phyloP scores from a whole-genome alignment of 2,797 vertebrate species.

The Syndactyla subalaris region DNA sequence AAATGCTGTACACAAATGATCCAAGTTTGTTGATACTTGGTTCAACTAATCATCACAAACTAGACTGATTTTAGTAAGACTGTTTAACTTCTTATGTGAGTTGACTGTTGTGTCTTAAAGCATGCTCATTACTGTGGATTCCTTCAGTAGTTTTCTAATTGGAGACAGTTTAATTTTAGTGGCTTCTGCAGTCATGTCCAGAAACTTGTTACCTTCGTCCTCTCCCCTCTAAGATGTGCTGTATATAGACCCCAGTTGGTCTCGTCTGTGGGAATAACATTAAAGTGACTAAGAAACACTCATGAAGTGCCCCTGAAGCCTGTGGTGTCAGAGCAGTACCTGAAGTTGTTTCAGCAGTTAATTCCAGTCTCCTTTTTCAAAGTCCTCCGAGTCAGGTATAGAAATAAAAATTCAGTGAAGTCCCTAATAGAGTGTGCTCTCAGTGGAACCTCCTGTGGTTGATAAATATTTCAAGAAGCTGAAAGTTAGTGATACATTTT shows the following conservation, averaged over 20 bases:
- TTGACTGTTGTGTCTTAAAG: neutral
- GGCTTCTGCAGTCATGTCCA: neutral
- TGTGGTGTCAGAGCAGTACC: neutral
- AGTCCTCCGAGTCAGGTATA: neutral
- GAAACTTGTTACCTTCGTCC: neutral
- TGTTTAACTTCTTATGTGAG: neutral
- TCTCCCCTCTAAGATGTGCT: neutral
- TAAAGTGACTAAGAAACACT: neutral
- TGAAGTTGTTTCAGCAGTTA: neutral
- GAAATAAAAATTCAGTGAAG: constrained; percentile 30
- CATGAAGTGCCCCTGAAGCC: neutral
- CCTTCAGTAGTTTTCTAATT: neutral
- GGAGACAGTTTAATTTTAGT: neutral
- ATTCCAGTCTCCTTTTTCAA: neutral
- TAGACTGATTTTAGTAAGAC: neutral
- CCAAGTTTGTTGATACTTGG: neutral
- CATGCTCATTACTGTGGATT: neutral
- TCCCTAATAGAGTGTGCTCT: constrained; percentile 18
- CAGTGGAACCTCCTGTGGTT: neutral
- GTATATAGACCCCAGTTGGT: neutral
- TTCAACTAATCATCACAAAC: neutral
- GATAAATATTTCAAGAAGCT: constrained; percentile 42
- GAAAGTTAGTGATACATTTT: constrained; percentile 55
- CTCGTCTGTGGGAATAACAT: neutral
- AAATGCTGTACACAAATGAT: neutral